Conservation (phyloP, 2,888 invertebrate species). For the Pseudoips prasinana region DNA sequence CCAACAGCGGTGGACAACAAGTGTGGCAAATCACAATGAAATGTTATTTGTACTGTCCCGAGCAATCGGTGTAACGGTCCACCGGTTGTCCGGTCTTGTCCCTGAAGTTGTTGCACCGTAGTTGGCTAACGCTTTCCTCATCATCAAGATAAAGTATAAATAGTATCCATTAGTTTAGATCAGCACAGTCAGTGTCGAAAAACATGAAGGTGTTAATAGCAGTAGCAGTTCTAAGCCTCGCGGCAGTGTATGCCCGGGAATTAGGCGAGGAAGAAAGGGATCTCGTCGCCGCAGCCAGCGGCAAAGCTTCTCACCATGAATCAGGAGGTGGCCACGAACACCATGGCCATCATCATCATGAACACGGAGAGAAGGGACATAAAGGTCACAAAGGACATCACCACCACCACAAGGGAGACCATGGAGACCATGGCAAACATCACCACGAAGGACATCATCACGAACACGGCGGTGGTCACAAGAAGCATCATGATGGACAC, state of each 20-base stretch:
- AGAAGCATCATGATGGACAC: constrained; percentile 70
- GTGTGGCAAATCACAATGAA: constrained; percentile 41
- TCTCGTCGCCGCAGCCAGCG: constrained; percentile 68
- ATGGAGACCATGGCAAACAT: constrained; percentile 68
- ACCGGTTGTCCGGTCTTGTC: constrained; percentile 54
- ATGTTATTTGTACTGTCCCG: constrained; percentile 40
- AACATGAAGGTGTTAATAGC: constrained; percentile 70
- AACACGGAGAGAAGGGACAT: constrained; percentile 67
- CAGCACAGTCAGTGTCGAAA: constrained; percentile 49
- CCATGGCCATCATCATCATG: constrained; percentile 68
- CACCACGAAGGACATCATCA: constrained; percentile 69
- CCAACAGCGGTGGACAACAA: constrained; percentile 22
- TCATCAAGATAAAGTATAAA: constrained; percentile 64
- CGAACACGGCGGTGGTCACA: constrained; percentile 69
- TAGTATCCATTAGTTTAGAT: constrained; percentile 44
- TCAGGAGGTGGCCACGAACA: constrained; percentile 71
- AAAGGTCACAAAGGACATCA: constrained; percentile 76
- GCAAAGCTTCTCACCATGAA: constrained; percentile 60
- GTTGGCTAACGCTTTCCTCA: constrained; percentile 71
- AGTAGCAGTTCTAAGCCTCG: constrained; percentile 64
- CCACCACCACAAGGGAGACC: constrained; percentile 73
- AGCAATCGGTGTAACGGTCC: constrained; percentile 61
- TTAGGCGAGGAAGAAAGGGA: constrained; percentile 65
- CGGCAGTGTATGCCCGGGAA: constrained; percentile 62
- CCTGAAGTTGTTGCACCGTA: constrained; percentile 54